A percentile compares a stretch with the other conserved stretches of the same genome.
Evolutionary conservation across 2,113 vertebrate species (phyloP).

Genomic region (Pithys albifrons): DNA sequence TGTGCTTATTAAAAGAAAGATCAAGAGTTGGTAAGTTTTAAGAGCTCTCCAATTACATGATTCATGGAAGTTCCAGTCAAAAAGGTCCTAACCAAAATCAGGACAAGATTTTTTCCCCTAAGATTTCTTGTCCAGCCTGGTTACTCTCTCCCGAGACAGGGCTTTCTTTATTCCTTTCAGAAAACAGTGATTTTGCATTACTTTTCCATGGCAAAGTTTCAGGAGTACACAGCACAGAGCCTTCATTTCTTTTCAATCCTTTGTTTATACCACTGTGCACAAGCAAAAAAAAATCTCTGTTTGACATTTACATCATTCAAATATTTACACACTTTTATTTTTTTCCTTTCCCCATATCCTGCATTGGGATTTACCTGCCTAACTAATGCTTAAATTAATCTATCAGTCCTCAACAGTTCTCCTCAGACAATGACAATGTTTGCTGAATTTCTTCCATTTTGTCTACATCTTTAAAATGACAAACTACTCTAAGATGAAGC

Average conservation of each 20-base stretch:
- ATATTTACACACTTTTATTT: not conserved
- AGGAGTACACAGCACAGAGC: not conserved
- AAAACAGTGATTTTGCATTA: not conserved
- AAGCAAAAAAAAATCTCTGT: not conserved
- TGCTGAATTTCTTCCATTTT: not conserved
- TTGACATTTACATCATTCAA: not conserved
- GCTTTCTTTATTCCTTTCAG: not conserved
- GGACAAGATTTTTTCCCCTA: not conserved
- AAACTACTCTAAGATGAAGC: not conserved
- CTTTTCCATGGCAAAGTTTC: not conserved
- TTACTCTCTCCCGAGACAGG: not conserved
- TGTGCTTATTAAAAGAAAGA: not conserved
- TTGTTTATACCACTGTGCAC: not conserved
- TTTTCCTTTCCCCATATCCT: not conserved
- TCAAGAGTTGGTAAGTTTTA: not conserved
- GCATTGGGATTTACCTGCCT: not conserved
- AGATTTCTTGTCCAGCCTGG: not conserved
- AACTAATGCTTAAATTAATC: not conserved
- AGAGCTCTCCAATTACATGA: fast-evolving
- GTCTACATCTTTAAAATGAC: not conserved
- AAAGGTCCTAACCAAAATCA: not conserved
- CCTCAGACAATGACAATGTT: not conserved
- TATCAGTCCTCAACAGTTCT: not conserved
- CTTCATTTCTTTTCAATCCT: not conserved
- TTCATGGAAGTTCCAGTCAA: not conserved